These are phyloP conservation scores for Hyles euphorbiae DNA, from an alignment of 1,140 invertebrate genomes.

Conservation along the genomic window DNA sequence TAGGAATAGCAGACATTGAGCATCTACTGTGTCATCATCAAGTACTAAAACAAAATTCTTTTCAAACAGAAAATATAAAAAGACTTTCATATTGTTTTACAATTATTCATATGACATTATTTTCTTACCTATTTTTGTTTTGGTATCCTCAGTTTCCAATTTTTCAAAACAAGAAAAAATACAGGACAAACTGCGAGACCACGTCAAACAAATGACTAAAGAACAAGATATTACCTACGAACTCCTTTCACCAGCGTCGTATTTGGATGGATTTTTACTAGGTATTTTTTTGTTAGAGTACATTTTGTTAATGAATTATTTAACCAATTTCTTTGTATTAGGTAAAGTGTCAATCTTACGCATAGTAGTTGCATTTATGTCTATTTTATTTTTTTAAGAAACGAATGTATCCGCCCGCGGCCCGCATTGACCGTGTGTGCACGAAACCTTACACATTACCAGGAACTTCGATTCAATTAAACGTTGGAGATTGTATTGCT, in stretches of 20 bases:
- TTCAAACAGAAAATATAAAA: too few species aligned
- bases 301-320: too few species aligned
- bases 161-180: too few species aligned
- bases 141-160: constrained; percentile 30
- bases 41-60: constrained; percentile 11
- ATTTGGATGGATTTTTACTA: constrained; percentile 75
- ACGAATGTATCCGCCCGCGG: constrained; percentile 77
- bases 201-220: constrained; percentile 74
- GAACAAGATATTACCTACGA: constrained; percentile 76
- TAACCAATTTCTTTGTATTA: too few species aligned
- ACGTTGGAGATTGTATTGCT: constrained; percentile 58
- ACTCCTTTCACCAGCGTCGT: constrained; percentile 69
- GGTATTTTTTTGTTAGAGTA: constrained; percentile 29
- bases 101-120: too few species aligned
- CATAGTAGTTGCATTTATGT: too few species aligned
- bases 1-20: constrained; percentile 64
- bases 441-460: constrained; percentile 72
- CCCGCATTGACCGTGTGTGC: constrained; percentile 69
- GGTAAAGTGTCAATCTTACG: too few species aligned
- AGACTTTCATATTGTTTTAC: too few species aligned
- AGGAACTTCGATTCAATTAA: constrained; percentile 57
- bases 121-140: too few species aligned
- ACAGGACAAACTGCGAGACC: constrained; percentile 77
- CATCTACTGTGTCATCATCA: constrained; percentile 64
- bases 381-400: constrained; percentile 67